phyloP scores from a whole-genome alignment of 2,797 vertebrate species.

The Sebastes itinus region DNA sequence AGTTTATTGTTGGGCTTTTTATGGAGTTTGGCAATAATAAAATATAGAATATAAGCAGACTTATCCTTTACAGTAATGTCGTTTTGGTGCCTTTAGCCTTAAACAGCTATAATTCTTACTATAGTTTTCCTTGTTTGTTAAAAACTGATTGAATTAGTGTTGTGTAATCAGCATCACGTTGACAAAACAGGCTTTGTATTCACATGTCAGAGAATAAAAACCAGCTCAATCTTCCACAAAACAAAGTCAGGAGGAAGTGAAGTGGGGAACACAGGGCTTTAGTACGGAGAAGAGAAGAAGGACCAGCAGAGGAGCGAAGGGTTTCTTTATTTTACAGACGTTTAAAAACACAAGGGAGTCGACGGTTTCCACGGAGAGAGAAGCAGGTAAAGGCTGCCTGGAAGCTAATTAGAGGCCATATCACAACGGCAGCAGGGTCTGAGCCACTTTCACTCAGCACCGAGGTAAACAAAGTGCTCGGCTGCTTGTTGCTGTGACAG shows the following conservation, averaged over 20 bases:
- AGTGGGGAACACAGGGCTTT: slow-evolving; percentile 19
- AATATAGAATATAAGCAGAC: background rate
- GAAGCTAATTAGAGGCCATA: slow-evolving; percentile 76
- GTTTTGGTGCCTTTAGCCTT: background rate
- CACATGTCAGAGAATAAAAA: background rate
- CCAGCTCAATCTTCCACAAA: background rate
- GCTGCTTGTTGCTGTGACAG: slow-evolving; percentile 73
- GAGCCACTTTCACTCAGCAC: slow-evolving; percentile 64
- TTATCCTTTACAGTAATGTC: background rate
- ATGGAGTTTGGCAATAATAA: background rate
- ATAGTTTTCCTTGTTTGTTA: background rate
- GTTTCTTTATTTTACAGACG: slow-evolving; percentile 22
- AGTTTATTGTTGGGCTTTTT: background rate
- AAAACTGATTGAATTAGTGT: background rate
- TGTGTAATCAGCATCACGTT: slow-evolving; percentile 16
- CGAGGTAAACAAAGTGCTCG: slow-evolving; percentile 75
- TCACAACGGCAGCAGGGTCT: slow-evolving; percentile 69
- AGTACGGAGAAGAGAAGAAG: slow-evolving; percentile 11
- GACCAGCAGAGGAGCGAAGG: slow-evolving; percentile 14
- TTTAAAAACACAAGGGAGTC: slow-evolving; percentile 50
- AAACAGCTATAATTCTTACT: background rate
- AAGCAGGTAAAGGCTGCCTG: slow-evolving; percentile 72
- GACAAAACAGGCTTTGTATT: slow-evolving; percentile 18
- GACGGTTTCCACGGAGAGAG: slow-evolving; percentile 38
- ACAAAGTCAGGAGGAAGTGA: slow-evolving; percentile 16